Evolutionary conservation across 2,797 vertebrate species (phyloP).

Genomic region (Morus bassanus): DNA sequence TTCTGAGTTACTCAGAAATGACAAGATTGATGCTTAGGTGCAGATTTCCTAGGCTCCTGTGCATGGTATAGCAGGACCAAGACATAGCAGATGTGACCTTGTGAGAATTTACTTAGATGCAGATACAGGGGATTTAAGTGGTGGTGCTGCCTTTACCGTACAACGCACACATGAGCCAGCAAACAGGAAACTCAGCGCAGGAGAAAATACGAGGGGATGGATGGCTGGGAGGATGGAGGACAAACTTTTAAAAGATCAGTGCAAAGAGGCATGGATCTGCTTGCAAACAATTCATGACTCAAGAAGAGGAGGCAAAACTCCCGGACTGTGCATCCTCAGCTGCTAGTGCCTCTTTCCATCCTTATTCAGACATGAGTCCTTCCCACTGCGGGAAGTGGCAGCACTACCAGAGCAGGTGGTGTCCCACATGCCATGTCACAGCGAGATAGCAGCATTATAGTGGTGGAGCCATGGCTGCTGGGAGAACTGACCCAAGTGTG

Average conservation of each 20-base stretch:
- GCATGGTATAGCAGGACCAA: not conserved
- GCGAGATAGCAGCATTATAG: rapidly evolving
- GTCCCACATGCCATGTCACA: not conserved
- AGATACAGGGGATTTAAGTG: not conserved
- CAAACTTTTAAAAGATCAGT: not conserved
- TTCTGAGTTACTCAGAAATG: not conserved
- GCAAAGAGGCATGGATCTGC: not conserved
- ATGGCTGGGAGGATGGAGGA: not conserved
- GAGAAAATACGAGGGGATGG: not conserved
- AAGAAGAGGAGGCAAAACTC: not conserved
- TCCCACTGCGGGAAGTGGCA: rapidly evolving
- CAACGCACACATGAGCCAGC: not conserved
- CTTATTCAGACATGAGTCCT: not conserved
- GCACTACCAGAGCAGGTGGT: not conserved
- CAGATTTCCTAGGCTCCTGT: not conserved
- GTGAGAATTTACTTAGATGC: not conserved
- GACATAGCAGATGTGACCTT: not conserved
- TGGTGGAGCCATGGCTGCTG: not conserved
- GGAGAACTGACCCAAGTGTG: not conserved
- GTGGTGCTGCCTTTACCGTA: not conserved
- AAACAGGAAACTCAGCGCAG: not conserved
- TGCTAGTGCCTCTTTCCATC: not conserved
- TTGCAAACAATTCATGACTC: not conserved
- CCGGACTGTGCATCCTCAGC: not conserved
- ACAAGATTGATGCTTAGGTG: not conserved